Evolutionary conservation across 2,113 vertebrate species (phyloP).

Genomic region (Pelmatolapia mariae): DNA sequence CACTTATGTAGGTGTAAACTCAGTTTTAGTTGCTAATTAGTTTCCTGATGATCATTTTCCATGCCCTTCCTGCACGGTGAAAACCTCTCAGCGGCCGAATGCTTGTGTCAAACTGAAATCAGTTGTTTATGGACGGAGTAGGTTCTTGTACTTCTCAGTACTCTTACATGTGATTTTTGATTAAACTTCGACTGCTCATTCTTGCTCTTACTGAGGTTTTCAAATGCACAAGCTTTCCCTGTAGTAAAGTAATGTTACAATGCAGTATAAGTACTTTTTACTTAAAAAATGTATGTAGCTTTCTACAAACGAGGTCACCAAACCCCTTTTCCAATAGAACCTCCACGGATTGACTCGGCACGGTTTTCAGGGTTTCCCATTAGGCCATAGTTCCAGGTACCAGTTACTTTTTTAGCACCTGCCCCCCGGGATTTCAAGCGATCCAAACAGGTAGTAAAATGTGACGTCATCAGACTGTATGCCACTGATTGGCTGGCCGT

Average conservation of each 20-base stretch:
- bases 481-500: not conserved
- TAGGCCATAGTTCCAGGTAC: fast-evolving
- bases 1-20: not conserved
- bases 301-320: not conserved
- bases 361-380: not conserved
- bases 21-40: not conserved
- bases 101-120: not conserved
- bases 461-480: not conserved
- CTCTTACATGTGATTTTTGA: not conserved
- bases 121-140: not conserved
- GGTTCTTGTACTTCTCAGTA: not conserved
- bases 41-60: not conserved
- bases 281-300: not conserved
- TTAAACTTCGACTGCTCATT: not conserved
- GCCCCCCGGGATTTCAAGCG: fast-evolving
- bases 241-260: not conserved
- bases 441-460: not conserved
- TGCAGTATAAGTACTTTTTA: not conserved
- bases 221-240: not conserved
- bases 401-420: not conserved
- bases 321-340: not conserved
- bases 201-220: not conserved
- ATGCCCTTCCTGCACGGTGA: not conserved
- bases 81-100: not conserved
- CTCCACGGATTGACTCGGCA: fast-evolving